Base-by-base conservation (phyloP, 2,113 vertebrate genomes). In the Apaloderma vittatum region DNA sequence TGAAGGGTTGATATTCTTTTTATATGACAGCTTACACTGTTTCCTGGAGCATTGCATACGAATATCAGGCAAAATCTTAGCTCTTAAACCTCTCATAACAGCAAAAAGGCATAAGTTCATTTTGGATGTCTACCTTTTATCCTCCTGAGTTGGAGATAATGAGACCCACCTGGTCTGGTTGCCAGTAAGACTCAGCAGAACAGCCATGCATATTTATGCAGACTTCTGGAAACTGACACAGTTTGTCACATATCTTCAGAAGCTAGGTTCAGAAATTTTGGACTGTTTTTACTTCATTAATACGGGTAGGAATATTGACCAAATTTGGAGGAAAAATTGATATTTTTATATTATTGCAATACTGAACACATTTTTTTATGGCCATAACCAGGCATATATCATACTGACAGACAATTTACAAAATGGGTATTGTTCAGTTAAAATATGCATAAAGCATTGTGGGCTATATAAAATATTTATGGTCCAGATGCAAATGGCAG, bases 381-480 rank as follows among this genome's bases (percentile, higher is more conserved):
- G 57, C 46, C 59, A 18, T 48, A 96, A 88, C 37, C 29, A 74
- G 23, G 63, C 75, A 90, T 91, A 58, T 5, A 92, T 94, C 90
- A 92, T 76, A 66, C 71, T 95, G 90, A 96, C 93, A 96, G 82
- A 96, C 82, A 95, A 94, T 96, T 96, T 95, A 92, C 55, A 92
- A 94, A 96, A 90, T 88, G 34, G 66, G 75, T 46, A 74, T 90
- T 93, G 92, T 90, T 96, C 75, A 67, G 85, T 86, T 94, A 97
- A 96, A 93, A 96, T 90, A 97, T 96, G 96, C 90, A 94, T 95
- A 88, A 95, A 94, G 72, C 93, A 90, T 92, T 93, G 88, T 96
- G 63, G 71, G 67, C 67, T 73, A 55, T 96, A 96, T 93, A 96
- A 95, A 96, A 95, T 96, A 97, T 96, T 96, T 90, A 97, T 96